Percentiles rank a stretch among this genome's conserved stretches.
Conservation (phyloP, 2,888 invertebrate genomes). For the Agapetus fuscipes region DNA sequence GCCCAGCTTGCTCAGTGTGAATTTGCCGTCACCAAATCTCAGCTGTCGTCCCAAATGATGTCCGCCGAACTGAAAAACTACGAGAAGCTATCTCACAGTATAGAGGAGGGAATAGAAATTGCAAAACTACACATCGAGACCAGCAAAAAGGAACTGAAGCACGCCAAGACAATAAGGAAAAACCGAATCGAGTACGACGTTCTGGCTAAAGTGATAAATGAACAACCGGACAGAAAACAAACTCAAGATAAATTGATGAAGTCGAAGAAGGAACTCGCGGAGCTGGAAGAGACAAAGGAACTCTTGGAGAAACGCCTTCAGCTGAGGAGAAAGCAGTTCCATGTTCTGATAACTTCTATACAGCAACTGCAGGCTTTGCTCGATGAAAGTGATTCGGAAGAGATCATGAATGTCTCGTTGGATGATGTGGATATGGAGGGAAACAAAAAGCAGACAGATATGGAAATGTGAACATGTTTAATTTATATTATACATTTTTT, state of each 20-base stretch:
- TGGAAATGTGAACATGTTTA: no score
- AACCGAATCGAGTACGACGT: constrained; percentile 91
- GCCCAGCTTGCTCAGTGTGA: constrained; percentile 81
- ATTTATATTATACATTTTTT: no score
- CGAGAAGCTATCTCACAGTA: constrained; percentile 62
- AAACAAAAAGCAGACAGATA: not conserved
- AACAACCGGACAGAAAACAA: constrained; percentile 81
- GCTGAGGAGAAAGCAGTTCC: constrained; percentile 79
- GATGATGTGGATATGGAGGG: constrained; percentile 29
- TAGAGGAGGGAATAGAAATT: constrained; percentile 68
- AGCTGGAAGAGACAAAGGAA: constrained; percentile 59
- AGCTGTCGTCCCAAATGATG: constrained; percentile 71
- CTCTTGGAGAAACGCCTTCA: constrained; percentile 69
- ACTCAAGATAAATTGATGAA: constrained; percentile 59
- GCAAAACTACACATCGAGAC: constrained; percentile 74
- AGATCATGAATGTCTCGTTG: constrained; percentile 41
- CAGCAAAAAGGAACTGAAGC: constrained; percentile 69
- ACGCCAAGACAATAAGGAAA: constrained; percentile 79
- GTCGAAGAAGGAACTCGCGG: constrained; percentile 63
- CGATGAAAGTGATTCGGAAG: constrained; percentile 57
- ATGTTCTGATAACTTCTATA: constrained; percentile 78
- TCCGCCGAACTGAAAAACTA: constrained; percentile 77
- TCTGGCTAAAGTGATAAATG: constrained; percentile 79
- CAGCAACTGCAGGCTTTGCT: constrained; percentile 74
- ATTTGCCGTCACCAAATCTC: constrained; percentile 76